Percentiles rank a stretch among this genome's conserved stretches.
phyloP scores from a whole-genome alignment of 2,797 vertebrate species.

The Acestrorhynchus altus region DNA sequence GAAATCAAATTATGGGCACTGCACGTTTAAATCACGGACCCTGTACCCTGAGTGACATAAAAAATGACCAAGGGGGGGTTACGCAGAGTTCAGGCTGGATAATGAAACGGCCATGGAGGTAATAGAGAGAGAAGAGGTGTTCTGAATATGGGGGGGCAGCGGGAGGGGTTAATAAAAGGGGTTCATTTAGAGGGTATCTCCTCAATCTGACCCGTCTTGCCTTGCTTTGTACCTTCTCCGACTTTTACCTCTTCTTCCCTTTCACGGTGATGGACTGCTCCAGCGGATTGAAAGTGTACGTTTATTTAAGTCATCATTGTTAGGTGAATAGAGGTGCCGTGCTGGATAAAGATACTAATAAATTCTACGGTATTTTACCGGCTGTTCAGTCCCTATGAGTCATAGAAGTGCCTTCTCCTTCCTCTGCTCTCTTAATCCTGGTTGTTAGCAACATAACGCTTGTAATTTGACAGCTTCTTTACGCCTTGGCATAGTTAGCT shows the following conservation, averaged over 20 bases:
- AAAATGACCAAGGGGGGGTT: conserved; percentile 85
- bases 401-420: not conserved
- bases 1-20: conserved; percentile 88
- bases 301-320: conserved; percentile 53
- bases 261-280: conserved; percentile 72
- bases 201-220: conserved; percentile 62
- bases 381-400: conserved; percentile 31
- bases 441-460: conserved; percentile 52
- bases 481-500: conserved; percentile 38
- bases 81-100: conserved; percentile 85
- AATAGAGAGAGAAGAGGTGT: conserved; percentile 85
- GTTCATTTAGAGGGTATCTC: conserved; percentile 83
- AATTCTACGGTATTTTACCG: conserved; percentile 25
- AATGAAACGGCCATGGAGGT: conserved; percentile 86
- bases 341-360: conserved; percentile 32
- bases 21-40: conserved; percentile 83
- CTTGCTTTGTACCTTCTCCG: conserved; percentile 46
- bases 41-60: conserved; percentile 83
- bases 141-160: conserved; percentile 73
- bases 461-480: conserved; percentile 55
- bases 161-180: conserved; percentile 79
- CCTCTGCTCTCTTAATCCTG: conserved; percentile 46
- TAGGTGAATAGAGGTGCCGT: conserved; percentile 28
- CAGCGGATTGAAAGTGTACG: conserved; percentile 50
- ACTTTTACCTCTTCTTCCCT: conserved; percentile 47